Base-by-base conservation (phyloP, 2,888 invertebrate genomes). In the Pycnomerus fuliginosus region DNA sequence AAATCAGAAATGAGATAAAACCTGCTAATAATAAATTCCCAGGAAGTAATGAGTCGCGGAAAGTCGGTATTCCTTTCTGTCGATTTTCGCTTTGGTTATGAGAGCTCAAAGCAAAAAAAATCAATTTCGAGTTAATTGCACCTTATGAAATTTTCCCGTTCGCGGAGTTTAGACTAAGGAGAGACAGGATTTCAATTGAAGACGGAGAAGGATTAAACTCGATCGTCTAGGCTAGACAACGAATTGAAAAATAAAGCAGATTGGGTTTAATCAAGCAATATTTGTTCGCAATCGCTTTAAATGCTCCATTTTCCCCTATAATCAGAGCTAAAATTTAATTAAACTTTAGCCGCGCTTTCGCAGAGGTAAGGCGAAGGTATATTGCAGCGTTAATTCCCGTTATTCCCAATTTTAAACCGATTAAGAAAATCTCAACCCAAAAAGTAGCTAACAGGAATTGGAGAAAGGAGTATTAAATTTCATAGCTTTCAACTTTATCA, bases 291-390 rank as follows among this genome's bases (percentile, higher is more conserved):
- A 65, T 66, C 63, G 64, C 62, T 64, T 65, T 58, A 63, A 62
- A 59, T 55, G 54, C 61, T 61, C 64, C 60, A 62, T 64, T 66
- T 65, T 64, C 67, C 64, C 63, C 66, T 66, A 68, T 68, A 70
- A 69, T 69, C 68, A 67, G 62, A 63, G 61, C 66, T 61, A 62
- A 68, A 69, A 68, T 70, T 70, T 70, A 70, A 70, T 70, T 70
- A 70, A 70, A 70, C 64, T 70, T 68, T 61, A 62, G 61, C 61
- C 60, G 61, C 50, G 65, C 49, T 60, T 60, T 58, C 57, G 55
- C 45, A 57, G 65, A 63, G 62, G 62, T 61, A 64, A 63, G 61
- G 65, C 60, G 59, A 58, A 62, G 64, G 61, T 64, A 64, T 63
- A 63, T 61, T 64, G 62, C 62, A 55, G 61, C 62, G 64, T 61